phyloP scores from a whole-genome alignment of 2,888 invertebrate species.

The Orthosia gothica region DNA sequence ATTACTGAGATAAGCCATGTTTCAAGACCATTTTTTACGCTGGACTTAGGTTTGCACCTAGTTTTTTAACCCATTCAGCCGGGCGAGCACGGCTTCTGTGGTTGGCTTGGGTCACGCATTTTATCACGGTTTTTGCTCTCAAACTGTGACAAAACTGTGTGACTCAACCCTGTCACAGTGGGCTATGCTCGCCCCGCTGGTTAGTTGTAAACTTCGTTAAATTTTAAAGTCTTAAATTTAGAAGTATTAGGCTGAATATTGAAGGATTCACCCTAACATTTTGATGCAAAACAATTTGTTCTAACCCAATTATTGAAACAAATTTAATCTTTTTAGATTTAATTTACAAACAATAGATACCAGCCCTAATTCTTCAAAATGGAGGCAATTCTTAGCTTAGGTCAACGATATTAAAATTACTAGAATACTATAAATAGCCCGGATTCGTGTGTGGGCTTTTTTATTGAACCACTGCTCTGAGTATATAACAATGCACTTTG shows the following conservation, averaged over 20 bases:
- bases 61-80: too few relatives aligned
- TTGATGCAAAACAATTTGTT: background rate
- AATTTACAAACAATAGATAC: background rate
- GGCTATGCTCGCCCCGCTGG: too few relatives aligned
- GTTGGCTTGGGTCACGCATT: too few relatives aligned
- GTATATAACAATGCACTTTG: slow-evolving; percentile 25
- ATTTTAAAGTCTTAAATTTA: too few relatives aligned
- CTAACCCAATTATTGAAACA: background rate
- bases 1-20: too few relatives aligned
- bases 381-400: background rate
- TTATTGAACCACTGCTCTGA: slow-evolving; percentile 13
- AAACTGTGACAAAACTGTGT: too few relatives aligned
- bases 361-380: background rate
- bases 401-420: background rate
- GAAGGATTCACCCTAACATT: background rate
- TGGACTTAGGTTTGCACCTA: too few relatives aligned
- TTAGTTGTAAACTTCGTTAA: too few relatives aligned
- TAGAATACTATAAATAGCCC: background rate
- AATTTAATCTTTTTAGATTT: background rate
- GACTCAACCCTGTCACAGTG: too few relatives aligned
- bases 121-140: too few relatives aligned
- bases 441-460: slow-evolving; percentile 20
- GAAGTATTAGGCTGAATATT: background rate
- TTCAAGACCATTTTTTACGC: too few relatives aligned
- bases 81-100: too few relatives aligned